phyloP scores from a whole-genome alignment of 1,140 invertebrate species.

The Drosophila jambulina region DNA sequence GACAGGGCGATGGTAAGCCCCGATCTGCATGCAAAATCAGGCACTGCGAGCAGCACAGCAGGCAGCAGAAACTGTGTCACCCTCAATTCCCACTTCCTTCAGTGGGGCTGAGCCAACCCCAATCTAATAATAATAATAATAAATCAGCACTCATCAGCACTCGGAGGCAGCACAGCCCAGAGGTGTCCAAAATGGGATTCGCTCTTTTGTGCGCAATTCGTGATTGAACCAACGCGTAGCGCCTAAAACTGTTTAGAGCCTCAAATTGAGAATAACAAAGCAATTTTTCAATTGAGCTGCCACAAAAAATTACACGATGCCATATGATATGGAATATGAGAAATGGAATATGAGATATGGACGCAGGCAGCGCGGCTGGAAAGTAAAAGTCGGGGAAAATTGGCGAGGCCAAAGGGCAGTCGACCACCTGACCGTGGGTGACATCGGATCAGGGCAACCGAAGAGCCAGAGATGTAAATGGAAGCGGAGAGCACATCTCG shows the following conservation, averaged over 20 bases:
- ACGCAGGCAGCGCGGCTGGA: slow-evolving; percentile 2
- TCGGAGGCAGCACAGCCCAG: slow-evolving; percentile 16
- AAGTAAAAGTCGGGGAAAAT: slow-evolving; percentile 47
- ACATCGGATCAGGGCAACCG: slow-evolving; percentile 11
- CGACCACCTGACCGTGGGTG: slow-evolving; percentile 39
- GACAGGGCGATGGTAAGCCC: slow-evolving; percentile 19
- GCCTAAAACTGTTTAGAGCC: slow-evolving; percentile 75
- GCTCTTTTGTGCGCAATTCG: slow-evolving; percentile 67
- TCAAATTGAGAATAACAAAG: slow-evolving; percentile 83
- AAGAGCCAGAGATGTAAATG: neutral
- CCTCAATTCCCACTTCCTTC: slow-evolving; percentile 76
- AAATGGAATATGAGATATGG: slow-evolving; percentile 17
- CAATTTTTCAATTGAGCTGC: slow-evolving; percentile 78
- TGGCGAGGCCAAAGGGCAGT: slow-evolving; percentile 66
- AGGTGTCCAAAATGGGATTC: slow-evolving; percentile 49
- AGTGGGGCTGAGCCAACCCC: slow-evolving; percentile 37
- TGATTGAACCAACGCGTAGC: slow-evolving; percentile 67
- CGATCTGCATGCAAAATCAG: neutral
- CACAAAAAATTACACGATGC: slow-evolving; percentile 56
- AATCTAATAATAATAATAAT: slow-evolving; percentile 61
- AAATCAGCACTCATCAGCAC: slow-evolving; percentile 59
- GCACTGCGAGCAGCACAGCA: slow-evolving; percentile 4
- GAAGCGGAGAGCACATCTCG: neutral
- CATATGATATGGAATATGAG: slow-evolving; percentile 26
- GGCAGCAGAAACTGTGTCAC: slow-evolving; percentile 47